Evolutionary conservation across 2,113 vertebrate genomes (phyloP).

Genomic region (Rhabdornis inornatus): DNA sequence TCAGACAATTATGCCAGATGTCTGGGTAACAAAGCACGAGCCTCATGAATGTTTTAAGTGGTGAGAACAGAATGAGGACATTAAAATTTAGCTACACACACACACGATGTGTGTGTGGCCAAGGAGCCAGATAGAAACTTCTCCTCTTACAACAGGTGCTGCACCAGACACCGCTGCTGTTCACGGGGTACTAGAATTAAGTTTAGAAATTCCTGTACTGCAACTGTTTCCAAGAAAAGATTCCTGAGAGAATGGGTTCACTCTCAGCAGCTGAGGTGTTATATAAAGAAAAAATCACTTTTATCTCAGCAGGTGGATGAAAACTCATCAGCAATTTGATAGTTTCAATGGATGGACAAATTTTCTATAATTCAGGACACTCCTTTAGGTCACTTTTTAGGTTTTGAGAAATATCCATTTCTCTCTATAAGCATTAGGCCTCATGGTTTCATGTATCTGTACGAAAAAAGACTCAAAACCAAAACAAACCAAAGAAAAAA

Average conservation of each 20-base stretch:
- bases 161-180: not conserved
- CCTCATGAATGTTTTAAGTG: not conserved
- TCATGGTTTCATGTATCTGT: not conserved
- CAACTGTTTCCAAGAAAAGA: not conserved
- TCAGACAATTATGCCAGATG: not conserved
- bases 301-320: not conserved
- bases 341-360: not conserved
- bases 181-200: not conserved
- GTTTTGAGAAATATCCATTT: not conserved
- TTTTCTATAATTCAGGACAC: not conserved
- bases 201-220: not conserved
- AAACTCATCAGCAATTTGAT: not conserved
- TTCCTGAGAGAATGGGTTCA: not conserved
- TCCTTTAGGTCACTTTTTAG: not conserved
- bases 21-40: not conserved
- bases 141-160: not conserved
- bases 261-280: not conserved
- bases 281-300: not conserved
- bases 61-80: not conserved
- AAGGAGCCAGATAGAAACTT: not conserved
- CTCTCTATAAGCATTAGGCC: not conserved
- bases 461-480: not conserved
- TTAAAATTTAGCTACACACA: not conserved
- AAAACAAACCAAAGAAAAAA: not conserved
- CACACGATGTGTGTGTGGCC: accelerated